Conservation (phyloP, 1,140 invertebrate genomes). For the Cotesia chilonis region DNA sequence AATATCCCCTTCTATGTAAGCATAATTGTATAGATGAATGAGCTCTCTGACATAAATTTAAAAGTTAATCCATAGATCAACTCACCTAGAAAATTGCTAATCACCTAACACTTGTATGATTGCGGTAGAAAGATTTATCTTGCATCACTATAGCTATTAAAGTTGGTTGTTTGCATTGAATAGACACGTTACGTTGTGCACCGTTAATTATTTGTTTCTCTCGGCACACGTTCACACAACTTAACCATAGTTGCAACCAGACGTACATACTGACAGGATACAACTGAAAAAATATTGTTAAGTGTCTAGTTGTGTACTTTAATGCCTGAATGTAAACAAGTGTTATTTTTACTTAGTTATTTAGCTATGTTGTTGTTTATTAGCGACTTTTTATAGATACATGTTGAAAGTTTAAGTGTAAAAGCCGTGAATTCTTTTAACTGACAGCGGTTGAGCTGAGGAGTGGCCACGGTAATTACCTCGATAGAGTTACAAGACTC, state of each 20-base stretch:
- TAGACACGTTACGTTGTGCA: conserved; percentile 47
- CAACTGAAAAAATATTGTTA: conserved; percentile 37
- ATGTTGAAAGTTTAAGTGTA: conserved; percentile 49
- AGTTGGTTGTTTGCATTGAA: conserved; percentile 53
- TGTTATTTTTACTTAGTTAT: conserved; percentile 22
- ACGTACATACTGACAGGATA: conserved; percentile 39
- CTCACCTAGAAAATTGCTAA: conserved; percentile 35
- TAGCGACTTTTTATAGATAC: neutral
- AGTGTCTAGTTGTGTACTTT: conserved; percentile 11
- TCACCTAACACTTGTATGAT: conserved; percentile 33
- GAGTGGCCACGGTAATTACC: conserved; percentile 61
- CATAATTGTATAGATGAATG: no score
- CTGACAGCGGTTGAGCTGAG: conserved; percentile 48
- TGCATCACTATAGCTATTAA: conserved; percentile 44
- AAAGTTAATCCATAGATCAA: no score
- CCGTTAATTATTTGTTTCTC: conserved; percentile 55
- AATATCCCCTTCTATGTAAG: no score
- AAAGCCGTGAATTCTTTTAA: conserved; percentile 43
- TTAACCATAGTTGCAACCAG: conserved; percentile 46
- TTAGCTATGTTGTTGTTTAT: conserved; percentile 30
- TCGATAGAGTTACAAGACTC: conserved; percentile 63
- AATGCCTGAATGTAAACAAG: conserved; percentile 14
- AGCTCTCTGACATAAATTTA: no score
- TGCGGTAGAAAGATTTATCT: conserved; percentile 52
- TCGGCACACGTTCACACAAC: conserved; percentile 1